Evolutionary conservation across 2,113 vertebrate genomes (phyloP).

Genomic region (Proterorhinus semilunaris): DNA sequence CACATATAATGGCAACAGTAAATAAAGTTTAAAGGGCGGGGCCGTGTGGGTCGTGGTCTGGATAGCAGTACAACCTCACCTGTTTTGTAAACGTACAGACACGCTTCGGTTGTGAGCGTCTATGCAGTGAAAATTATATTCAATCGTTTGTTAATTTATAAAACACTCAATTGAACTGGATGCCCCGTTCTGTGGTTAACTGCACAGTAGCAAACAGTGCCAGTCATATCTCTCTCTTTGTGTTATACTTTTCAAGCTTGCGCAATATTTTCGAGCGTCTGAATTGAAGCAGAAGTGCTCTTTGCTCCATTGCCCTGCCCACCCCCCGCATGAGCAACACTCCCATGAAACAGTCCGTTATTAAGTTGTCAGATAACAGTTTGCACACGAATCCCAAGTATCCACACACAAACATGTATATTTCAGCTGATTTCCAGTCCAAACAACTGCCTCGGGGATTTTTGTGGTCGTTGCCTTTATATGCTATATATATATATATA

Average conservation of each 20-base stretch:
- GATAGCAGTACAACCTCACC: too few relatives aligned
- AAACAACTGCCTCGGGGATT: slow-evolving; percentile 6
- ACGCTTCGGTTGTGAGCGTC: too few relatives aligned
- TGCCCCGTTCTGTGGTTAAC: too few relatives aligned
- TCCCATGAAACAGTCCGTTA: neutral
- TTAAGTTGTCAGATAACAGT: neutral
- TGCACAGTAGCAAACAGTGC: too few relatives aligned
- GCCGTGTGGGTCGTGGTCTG: too few relatives aligned
- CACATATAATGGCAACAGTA: too few relatives aligned
- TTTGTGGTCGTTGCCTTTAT: neutral
- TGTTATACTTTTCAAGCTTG: neutral
- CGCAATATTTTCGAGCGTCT: neutral
- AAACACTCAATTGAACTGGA: too few relatives aligned
- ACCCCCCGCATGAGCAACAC: neutral
- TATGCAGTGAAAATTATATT: too few relatives aligned
- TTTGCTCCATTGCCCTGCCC: slow-evolving; percentile 2
- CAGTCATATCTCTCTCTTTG: neutral
- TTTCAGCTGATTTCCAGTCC: neutral
- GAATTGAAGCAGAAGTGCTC: neutral
- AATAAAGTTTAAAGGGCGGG: too few relatives aligned
- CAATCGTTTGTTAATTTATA: too few relatives aligned
- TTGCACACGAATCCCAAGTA: neutral
- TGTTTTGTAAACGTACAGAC: too few relatives aligned
- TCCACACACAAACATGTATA: neutral
- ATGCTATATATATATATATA: too few relatives aligned